These are phyloP conservation scores for Drosophila arawakana DNA, from an alignment of 1,140 invertebrate species.

Conservation along the genomic window DNA sequence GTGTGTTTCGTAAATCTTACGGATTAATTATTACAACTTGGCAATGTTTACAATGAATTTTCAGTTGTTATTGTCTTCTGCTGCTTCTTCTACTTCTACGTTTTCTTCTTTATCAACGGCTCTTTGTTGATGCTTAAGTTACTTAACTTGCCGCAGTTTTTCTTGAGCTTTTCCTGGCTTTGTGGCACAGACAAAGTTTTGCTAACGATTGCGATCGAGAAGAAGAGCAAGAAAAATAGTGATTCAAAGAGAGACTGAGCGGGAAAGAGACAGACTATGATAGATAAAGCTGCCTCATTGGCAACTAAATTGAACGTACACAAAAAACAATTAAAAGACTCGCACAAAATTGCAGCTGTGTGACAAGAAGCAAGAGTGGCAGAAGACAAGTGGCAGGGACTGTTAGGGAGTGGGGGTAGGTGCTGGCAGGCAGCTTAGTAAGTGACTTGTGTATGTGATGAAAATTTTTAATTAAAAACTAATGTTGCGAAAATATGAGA, in stretches of 20 bases:
- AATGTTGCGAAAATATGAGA: conserved; percentile 81
- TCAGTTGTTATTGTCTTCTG: conserved; percentile 30
- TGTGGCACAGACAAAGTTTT: neutral
- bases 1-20: conserved; percentile 70
- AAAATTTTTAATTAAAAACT: conserved; percentile 84
- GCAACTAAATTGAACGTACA: conserved; percentile 37
- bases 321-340: conserved; percentile 52
- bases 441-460: conserved; percentile 56
- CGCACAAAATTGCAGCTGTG: conserved; percentile 21
- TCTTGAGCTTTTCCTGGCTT: conserved; percentile 14
- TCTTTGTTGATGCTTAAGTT: conserved; percentile 52
- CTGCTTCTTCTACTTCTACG: conserved; percentile 7
- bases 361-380: neutral
- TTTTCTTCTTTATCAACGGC: neutral
- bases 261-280: neutral
- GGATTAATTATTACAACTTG: conserved; percentile 82
- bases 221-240: neutral
- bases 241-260: neutral
- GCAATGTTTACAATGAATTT: conserved; percentile 77
- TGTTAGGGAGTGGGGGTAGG: neutral
- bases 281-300: conserved; percentile 24
- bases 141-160: conserved; percentile 27
- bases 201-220: conserved; percentile 27
- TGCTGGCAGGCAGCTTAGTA: conserved; percentile 29
- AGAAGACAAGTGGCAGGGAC: conserved; percentile 23